These are phyloP conservation scores for Peromyscus nudipes DNA, from an alignment of 2,797 vertebrate genomes.

Conservation along the genomic window DNA sequence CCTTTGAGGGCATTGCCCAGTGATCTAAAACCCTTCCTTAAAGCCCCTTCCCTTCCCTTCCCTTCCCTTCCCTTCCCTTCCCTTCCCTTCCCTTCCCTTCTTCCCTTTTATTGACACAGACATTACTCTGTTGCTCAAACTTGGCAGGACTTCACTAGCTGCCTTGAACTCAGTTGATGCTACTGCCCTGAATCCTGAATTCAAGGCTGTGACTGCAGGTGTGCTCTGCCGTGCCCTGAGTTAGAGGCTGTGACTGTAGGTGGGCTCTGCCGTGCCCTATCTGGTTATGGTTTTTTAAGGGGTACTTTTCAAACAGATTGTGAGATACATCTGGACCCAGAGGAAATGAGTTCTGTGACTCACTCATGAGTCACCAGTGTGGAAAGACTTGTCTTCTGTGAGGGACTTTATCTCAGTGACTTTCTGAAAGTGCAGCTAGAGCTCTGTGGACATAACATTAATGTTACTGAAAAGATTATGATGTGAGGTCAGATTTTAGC, in stretches of 20 bases:
- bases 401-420: not conserved
- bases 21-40: not conserved
- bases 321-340: not conserved
- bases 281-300: not conserved
- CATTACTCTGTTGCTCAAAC: not conserved
- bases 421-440: not conserved
- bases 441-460: not conserved
- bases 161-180: not conserved
- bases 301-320: not conserved
- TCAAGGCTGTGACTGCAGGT: not conserved
- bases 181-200: not conserved
- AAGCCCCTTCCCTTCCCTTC: not conserved
- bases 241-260: not conserved
- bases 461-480: not conserved
- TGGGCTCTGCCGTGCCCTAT: no score
- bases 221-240: no score
- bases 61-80: no score
- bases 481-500: not conserved
- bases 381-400: not conserved
- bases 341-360: constrained; percentile 33
- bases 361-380: not conserved
- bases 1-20: not conserved
- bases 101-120: not conserved
- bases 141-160: not conserved
- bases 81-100: not conserved